Evolutionary conservation across 2,113 vertebrate species (phyloP), one percentile per base, ranked within the genome.

Genomic region (Thomomys bottae): DNA sequence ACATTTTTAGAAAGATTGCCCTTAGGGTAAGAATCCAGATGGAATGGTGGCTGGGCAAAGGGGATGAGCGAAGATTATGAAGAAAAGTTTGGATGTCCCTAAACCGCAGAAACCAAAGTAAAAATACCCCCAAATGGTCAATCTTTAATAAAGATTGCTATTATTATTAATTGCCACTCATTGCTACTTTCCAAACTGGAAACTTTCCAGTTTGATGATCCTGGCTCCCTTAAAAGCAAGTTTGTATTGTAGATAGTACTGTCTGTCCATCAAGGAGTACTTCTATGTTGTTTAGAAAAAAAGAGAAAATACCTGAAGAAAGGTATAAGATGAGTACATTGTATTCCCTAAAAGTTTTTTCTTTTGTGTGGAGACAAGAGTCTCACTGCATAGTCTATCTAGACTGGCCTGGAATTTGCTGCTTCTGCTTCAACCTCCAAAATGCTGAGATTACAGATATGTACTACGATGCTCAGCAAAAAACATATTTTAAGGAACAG

Each of bases 1-100:
- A 87, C 99, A 99, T 96, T 99, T 99, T 91, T 98, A 97, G 96
- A 99, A 98, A 94, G 99, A 99, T 84, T 99, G 99, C 93, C 99
- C 99, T 0, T 98, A 99, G 79, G 98, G 98, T 84, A 98, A 98
- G 96, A 98, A 96, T 0, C 73, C 98, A 95, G 98, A 99, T 99
- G 96, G 0, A 96, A 99, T 34, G 97, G 98, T 57, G 99, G 99
- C 96, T 97, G 99, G 98, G 97, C 98, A 89, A 97, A 97, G 75
- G 98, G 98, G 32, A 98, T 99, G 98, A 99, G 99, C 1, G 99
- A 98, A 0, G 99, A 99, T 97, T 96, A 99, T 14, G 98, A 99
- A 96, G 99, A 99, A 4, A n/a, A 91, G 98, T 8, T 76, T 96
- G 26, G 97, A 98, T 28, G 78, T 92, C 0, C 96, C 98, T n/a